Evolutionary conservation across 2,888 invertebrate genomes (phyloP).

Genomic region (Argyresthia albistria): DNA sequence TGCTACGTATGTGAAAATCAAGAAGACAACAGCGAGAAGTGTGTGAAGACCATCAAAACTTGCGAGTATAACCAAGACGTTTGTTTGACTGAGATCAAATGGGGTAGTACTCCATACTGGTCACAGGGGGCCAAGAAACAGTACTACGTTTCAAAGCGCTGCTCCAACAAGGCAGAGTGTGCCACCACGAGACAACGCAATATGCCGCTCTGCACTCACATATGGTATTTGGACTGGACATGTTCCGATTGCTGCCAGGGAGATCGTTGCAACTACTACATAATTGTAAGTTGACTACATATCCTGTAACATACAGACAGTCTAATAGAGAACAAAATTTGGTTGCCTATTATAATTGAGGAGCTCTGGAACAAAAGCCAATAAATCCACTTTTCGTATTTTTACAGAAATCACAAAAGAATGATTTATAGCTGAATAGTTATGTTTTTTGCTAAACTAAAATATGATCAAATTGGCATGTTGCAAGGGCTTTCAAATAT

Average conservation of each 20-base stretch:
- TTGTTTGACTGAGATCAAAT: slow-evolving; percentile 90
- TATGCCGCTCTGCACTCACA: slow-evolving; percentile 87
- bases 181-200: slow-evolving; percentile 77
- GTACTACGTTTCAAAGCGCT: slow-evolving; percentile 92
- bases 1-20: slow-evolving; percentile 97
- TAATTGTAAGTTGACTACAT: slow-evolving; percentile 83
- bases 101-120: slow-evolving; percentile 98
- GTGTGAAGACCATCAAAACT: slow-evolving; percentile 90
- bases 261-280: slow-evolving; percentile 95
- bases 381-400: too few species aligned
- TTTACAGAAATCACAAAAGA: too few species aligned
- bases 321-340: too few species aligned
- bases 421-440: too few species aligned
- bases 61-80: slow-evolving; percentile 91
- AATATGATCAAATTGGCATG: too few species aligned
- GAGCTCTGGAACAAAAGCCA: too few species aligned
- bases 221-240: slow-evolving; percentile 97
- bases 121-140: slow-evolving; percentile 93
- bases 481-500: too few species aligned
- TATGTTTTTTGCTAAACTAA: too few species aligned
- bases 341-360: too few species aligned
- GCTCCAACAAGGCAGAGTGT: slow-evolving; percentile 87
- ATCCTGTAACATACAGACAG: too few species aligned
- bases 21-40: slow-evolving; percentile 93
- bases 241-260: slow-evolving; percentile 97